Conservation (phyloP, 2,797 vertebrate species). For the Orientallactaga sibirica region DNA sequence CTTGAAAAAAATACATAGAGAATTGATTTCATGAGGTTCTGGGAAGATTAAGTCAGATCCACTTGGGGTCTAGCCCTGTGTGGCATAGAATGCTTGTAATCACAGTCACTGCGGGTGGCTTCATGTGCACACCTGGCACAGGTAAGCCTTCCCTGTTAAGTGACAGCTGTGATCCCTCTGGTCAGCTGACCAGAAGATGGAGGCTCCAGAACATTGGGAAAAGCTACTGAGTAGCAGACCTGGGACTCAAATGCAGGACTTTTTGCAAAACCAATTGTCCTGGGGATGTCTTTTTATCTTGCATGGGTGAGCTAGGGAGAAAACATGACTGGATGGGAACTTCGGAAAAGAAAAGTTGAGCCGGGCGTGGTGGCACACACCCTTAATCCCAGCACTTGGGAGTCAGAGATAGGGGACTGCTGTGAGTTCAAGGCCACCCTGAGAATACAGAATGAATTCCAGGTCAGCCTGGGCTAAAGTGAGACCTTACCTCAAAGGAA, state of each 20-base stretch:
- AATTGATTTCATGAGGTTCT: neutral
- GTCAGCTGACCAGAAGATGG: neutral
- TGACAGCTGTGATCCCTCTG: neutral
- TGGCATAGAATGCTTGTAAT: neutral
- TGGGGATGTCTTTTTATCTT: neutral
- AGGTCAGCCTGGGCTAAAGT: too few relatives aligned
- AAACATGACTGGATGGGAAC: neutral
- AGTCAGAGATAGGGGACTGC: too few relatives aligned
- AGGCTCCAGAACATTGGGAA: neutral
- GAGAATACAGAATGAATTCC: too few relatives aligned
- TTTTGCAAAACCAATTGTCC: neutral
- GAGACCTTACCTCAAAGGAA: too few relatives aligned
- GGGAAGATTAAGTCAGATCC: neutral
- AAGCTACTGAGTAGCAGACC: neutral
- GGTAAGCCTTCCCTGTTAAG: neutral
- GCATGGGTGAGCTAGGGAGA: neutral
- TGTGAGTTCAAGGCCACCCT: too few relatives aligned
- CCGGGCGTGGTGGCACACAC: too few relatives aligned
- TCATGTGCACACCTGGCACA: neutral
- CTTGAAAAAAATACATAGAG: neutral
- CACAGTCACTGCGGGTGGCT: neutral
- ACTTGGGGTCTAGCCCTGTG: neutral
- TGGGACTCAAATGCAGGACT: slow-evolving; percentile 9
- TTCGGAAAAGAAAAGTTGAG: neutral
- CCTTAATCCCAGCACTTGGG: too few relatives aligned